Evolutionary conservation across 2,113 vertebrate genomes (phyloP).

Genomic region (Alethe diademata): DNA sequence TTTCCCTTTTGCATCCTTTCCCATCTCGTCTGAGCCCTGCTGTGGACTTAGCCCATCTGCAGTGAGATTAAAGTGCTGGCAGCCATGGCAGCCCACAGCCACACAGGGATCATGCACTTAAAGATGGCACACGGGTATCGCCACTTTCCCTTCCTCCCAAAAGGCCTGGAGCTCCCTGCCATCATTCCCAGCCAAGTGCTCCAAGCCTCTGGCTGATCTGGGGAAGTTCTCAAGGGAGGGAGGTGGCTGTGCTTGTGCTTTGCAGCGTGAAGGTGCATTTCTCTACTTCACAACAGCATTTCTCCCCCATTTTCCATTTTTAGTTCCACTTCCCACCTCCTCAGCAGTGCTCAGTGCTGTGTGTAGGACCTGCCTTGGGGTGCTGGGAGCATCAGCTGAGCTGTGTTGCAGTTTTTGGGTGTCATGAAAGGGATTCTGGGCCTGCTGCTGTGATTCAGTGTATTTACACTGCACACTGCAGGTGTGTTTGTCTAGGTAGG

Average conservation of each 20-base stretch:
- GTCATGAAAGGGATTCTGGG: background rate
- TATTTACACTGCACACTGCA: conserved; percentile 7
- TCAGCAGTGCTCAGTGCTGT: background rate
- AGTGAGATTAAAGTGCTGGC: background rate
- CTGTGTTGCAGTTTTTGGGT: background rate
- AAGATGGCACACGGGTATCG: background rate
- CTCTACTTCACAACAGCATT: background rate
- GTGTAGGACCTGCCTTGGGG: background rate
- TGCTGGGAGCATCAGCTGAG: background rate
- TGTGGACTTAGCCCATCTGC: conserved; percentile 4
- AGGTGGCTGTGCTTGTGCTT: background rate
- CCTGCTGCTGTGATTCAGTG: background rate
- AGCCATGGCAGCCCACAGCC: background rate
- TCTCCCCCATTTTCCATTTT: background rate
- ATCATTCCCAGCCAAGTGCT: background rate
- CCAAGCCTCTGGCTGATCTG: background rate
- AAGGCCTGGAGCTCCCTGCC: background rate
- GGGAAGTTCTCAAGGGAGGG: background rate
- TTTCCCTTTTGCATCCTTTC: background rate
- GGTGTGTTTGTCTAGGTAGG: background rate
- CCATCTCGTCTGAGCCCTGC: background rate
- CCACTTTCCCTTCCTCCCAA: background rate
- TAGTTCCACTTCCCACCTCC: background rate
- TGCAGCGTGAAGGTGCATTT: background rate
- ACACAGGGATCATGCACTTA: background rate